Evolutionary conservation across 2,113 vertebrate genomes (phyloP).

Genomic region (Zonotrichia leucophrys): DNA sequence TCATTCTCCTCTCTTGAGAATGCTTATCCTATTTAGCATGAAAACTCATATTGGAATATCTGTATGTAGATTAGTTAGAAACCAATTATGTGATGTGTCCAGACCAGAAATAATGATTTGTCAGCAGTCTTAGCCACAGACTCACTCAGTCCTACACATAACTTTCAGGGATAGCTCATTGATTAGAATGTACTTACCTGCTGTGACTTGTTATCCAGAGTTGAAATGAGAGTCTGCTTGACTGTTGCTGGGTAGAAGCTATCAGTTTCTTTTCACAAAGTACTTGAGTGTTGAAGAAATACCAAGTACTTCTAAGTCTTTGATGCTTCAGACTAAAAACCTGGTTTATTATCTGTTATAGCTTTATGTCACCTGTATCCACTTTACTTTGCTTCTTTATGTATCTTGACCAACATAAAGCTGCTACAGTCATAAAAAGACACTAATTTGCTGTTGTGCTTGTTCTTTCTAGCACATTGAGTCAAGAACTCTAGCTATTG

Average conservation of each 20-base stretch:
- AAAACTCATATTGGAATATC: neutral
- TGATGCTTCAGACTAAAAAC: neutral
- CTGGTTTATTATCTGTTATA: neutral
- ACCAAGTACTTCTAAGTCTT: neutral
- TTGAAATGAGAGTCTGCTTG: neutral
- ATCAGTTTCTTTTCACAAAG: neutral
- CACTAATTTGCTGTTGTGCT: neutral
- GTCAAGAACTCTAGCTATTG: constrained; percentile 84
- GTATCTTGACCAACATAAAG: neutral
- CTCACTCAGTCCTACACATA: neutral
- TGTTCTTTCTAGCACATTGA: constrained; percentile 81
- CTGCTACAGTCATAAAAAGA: neutral
- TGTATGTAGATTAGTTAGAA: neutral
- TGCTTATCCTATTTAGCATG: neutral
- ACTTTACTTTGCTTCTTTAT: neutral
- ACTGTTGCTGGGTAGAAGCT: neutral
- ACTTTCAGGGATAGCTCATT: neutral
- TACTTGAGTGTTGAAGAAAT: neutral
- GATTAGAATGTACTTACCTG: neutral
- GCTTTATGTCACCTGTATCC: neutral
- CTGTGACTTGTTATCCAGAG: neutral
- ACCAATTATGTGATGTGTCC: neutral
- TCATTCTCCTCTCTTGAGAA: neutral
- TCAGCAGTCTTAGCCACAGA: neutral
- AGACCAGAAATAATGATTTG: neutral